Conservation (phyloP, 2,888 invertebrate species). For the Aporophyla lueneburgensis region DNA sequence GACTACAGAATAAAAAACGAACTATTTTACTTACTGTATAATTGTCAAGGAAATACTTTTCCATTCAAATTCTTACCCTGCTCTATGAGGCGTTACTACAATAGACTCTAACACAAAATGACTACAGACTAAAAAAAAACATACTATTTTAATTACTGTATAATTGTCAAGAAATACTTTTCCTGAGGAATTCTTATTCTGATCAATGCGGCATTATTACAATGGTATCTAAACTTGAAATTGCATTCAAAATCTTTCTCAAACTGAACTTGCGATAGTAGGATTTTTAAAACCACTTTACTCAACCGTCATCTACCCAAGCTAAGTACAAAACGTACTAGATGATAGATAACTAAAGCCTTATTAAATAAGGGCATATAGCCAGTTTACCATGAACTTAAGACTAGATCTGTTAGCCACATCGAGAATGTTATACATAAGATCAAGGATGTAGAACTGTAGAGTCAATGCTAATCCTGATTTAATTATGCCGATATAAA, state of each 20-base stretch:
- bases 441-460: slow-evolving; percentile 35
- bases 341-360: background rate
- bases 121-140: too few species aligned
- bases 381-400: slow-evolving; percentile 39
- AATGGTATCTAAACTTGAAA: background rate
- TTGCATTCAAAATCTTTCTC: too few species aligned
- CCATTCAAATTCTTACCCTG: background rate
- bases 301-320: background rate
- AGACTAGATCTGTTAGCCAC: slow-evolving; percentile 12
- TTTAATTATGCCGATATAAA: slow-evolving; percentile 1
- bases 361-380: slow-evolving; percentile 7
- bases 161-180: background rate
- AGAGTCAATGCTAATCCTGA: slow-evolving; percentile 21
- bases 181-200: background rate
- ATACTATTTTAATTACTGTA: background rate
- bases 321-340: background rate
- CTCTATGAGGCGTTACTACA: background rate
- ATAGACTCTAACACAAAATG: background rate
- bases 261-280: background rate
- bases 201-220: background rate
- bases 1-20: too few species aligned
- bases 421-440: slow-evolving; percentile 28
- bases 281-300: background rate
- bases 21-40: background rate
- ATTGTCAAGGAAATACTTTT: background rate